Evolutionary conservation across 1,140 invertebrate species (phyloP), one percentile per base, ranked within the genome.

Genomic region (Nebria ingens): DNA sequence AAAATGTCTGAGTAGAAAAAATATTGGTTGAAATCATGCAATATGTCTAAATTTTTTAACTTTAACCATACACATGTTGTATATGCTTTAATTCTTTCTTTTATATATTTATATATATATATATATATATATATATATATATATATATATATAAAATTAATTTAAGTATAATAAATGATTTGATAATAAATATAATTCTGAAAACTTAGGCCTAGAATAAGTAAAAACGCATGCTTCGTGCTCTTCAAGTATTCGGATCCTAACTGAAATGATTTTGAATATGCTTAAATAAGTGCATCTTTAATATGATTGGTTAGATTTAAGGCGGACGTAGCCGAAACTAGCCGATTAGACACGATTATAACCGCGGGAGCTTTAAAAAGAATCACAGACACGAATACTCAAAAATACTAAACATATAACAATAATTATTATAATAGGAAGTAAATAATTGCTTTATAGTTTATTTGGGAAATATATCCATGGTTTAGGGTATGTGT

Each of bases 211-310:
- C n/a, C n/a, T n/a, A n/a, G n/a, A n/a, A n/a, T n/a, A n/a, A n/a
- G n/a, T 11, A 51, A 25, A 21, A 17, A 23, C 78, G 77, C 77
- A 80, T 80, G 78, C 77, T 79, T 79, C 77, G 77, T 79, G 77
- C 78, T 17, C 15, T 45, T 12, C 9, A 12, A 45, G 40, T 45
- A 45, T 45, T 45, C 40, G 40, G 40, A 17, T n/a, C n/a, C n/a
- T n/a, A n/a, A n/a, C n/a, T n/a, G n/a, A 9, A 17, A 17, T 45
- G 40, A n/a, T 45, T 9, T 12, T 17, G 25, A 29, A 29, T 4
- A n/a, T 29, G 4, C 4, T 6, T 6, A 29, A 29, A 29, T 29
- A 29, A 29, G 13, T 13, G 25, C 13, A 29, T 29, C 13, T 29
- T 29, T 6, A 6, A 29, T 6, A 4, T 4, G 13, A 29, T 6